Percentiles rank a stretch among this genome's conserved stretches.
Evolutionary conservation across 2,113 vertebrate genomes (phyloP).

Genomic region (Tetraodon nigroviridis): DNA sequence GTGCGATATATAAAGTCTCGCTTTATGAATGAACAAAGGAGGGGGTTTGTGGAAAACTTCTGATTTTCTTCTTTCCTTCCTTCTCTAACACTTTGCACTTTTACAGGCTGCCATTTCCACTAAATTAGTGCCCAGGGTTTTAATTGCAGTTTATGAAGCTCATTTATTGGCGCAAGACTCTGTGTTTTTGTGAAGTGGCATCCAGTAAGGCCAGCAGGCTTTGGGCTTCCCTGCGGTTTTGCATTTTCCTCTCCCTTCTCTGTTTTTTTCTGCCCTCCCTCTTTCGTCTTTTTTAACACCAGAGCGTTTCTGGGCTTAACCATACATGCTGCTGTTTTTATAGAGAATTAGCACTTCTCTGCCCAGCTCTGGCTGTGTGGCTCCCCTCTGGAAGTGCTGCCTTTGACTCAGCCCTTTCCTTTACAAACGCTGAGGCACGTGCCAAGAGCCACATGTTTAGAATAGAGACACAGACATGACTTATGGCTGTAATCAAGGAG

Average conservation of each 20-base stretch:
- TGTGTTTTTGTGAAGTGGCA: slow-evolving; percentile 70
- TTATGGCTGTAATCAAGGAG: slow-evolving; percentile 43
- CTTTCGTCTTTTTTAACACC: slow-evolving; percentile 50
- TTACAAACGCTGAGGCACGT: slow-evolving; percentile 51
- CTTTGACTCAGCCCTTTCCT: slow-evolving; percentile 61
- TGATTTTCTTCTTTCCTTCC: slow-evolving; percentile 22
- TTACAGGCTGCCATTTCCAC: slow-evolving; percentile 76
- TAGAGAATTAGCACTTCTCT: slow-evolving; percentile 74
- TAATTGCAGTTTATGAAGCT: slow-evolving; percentile 79
- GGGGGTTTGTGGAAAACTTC: slow-evolving; percentile 15
- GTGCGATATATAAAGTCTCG: too few relatives aligned
- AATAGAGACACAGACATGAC: slow-evolving; percentile 38
- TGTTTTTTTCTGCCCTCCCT: slow-evolving; percentile 28
- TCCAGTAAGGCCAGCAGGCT: slow-evolving; percentile 49
- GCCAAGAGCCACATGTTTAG: slow-evolving; percentile 56
- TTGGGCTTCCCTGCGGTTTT: slow-evolving; percentile 68
- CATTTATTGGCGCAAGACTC: slow-evolving; percentile 68
- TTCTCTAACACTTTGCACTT: slow-evolving; percentile 42
- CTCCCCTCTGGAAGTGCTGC: slow-evolving; percentile 65
- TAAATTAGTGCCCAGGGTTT: slow-evolving; percentile 80
- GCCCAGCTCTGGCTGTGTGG: slow-evolving; percentile 56
- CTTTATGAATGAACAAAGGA: too few relatives aligned
- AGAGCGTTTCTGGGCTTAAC: slow-evolving; percentile 63
- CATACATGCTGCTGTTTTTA: slow-evolving; percentile 72
- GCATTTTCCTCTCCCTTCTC: slow-evolving; percentile 27